Conservation (phyloP, 92 coral and sea anemone genomes). For the Phenganax stokvisi region DNA sequence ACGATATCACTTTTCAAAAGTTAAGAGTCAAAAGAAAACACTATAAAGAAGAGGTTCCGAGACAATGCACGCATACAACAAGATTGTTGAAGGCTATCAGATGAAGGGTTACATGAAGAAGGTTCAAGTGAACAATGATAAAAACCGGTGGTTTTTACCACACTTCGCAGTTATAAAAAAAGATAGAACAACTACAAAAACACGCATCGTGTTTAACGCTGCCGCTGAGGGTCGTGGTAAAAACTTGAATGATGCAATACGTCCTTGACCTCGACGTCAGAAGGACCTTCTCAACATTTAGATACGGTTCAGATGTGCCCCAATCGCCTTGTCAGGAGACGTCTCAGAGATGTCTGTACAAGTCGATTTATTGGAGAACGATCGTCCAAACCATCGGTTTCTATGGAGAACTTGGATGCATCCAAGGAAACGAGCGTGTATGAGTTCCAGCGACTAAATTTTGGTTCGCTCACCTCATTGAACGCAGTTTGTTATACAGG, state of each 20-base stretch:
- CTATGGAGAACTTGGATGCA: background rate
- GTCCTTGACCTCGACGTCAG: slow-evolving; percentile 42
- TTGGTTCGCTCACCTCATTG: background rate
- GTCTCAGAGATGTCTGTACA: background rate
- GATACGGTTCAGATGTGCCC: slow-evolving; percentile 20
- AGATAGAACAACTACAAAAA: slow-evolving; percentile 43
- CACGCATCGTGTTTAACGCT: slow-evolving; percentile 46
- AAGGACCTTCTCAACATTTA: slow-evolving; percentile 32
- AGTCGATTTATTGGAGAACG: background rate
- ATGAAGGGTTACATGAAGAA: slow-evolving; percentile 34
- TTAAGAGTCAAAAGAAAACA: slow-evolving; percentile 42
- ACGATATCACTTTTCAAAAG: slow-evolving; percentile 36
- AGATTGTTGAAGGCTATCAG: slow-evolving; percentile 39
- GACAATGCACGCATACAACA: slow-evolving; percentile 32
- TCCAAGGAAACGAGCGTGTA: slow-evolving; percentile 2
- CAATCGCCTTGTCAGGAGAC: background rate
- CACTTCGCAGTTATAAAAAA: slow-evolving; percentile 44
- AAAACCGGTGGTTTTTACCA: slow-evolving; percentile 31
- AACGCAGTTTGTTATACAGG: background rate
- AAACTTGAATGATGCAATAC: slow-evolving; percentile 38
- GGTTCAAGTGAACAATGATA: background rate
- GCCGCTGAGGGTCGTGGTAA: slow-evolving; percentile 38
- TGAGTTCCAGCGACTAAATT: background rate
- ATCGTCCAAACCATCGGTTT: slow-evolving; percentile 9
- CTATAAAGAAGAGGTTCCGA: slow-evolving; percentile 20